phyloP scores from a whole-genome alignment of 1,140 invertebrate species.

The Musca vetustissima region DNA sequence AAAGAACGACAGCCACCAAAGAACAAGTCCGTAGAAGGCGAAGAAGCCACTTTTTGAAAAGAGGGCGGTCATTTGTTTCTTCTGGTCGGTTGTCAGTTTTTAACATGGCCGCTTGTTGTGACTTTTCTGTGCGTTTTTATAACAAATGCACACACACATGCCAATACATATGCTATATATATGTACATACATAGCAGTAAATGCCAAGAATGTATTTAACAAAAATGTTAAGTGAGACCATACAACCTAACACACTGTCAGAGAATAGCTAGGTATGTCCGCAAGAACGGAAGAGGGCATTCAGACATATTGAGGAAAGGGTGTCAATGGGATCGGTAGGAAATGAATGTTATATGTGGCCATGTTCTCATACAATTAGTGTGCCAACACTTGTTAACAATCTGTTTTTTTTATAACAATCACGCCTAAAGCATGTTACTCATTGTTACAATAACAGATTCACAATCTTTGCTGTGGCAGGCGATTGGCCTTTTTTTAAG shows the following conservation, averaged over 20 bases:
- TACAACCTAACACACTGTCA: no score
- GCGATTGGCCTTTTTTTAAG: no score
- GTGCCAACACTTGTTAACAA: conserved; percentile 56
- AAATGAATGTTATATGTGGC: neutral
- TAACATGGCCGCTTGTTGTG: neutral
- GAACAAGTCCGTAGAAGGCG: neutral
- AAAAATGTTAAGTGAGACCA: no score
- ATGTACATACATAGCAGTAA: neutral
- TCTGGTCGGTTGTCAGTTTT: neutral
- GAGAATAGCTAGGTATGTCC: neutral
- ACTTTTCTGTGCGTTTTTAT: neutral
- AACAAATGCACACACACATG: no score
- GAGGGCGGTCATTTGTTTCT: conserved; percentile 3
- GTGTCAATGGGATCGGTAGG: no score
- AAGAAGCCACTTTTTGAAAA: neutral
- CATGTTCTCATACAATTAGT: conserved; percentile 41
- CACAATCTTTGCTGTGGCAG: no score
- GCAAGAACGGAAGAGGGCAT: neutral
- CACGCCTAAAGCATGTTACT: conserved; percentile 43
- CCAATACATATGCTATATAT: no score
- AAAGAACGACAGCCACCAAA: neutral
- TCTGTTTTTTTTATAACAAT: conserved; percentile 41
- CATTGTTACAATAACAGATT: no score
- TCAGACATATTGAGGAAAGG: no score
- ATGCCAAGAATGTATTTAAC: neutral